A percentile compares a stretch with the other conserved stretches of the same genome.
phyloP scores from a whole-genome alignment of 2,113 vertebrate genomes.

The Anoura caudifer region DNA sequence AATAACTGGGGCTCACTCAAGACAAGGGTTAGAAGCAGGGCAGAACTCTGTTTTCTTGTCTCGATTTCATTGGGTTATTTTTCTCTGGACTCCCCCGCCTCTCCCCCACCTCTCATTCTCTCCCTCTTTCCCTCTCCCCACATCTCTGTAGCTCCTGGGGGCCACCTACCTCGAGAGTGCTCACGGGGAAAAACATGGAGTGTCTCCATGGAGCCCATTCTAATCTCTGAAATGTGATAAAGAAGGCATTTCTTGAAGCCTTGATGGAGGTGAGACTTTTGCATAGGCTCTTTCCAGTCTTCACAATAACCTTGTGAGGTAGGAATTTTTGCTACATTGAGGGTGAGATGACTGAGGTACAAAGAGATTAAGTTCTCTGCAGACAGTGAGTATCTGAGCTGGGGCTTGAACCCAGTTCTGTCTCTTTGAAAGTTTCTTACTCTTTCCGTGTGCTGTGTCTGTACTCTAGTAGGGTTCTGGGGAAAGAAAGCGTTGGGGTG shows the following conservation, averaged over 20 bases:
- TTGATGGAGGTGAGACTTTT: neutral
- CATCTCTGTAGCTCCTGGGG: neutral
- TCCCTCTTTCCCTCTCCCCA: neutral
- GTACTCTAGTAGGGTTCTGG: neutral
- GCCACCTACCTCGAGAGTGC: neutral
- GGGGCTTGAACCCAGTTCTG: neutral
- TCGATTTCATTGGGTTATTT: constrained; percentile 34
- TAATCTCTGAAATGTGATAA: neutral
- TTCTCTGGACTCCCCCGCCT: neutral
- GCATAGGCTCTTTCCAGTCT: neutral
- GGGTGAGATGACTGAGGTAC: neutral
- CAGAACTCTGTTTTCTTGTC: constrained; percentile 31
- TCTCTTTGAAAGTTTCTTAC: neutral
- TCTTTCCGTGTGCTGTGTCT: neutral
- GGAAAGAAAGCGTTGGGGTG: neutral
- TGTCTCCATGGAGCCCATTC: neutral
- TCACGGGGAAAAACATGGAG: neutral
- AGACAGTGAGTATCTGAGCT: neutral
- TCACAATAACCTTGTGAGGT: neutral
- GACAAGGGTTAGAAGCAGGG: constrained; percentile 34
- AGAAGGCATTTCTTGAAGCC: neutral
- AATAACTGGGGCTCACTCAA: neutral
- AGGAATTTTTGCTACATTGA: neutral
- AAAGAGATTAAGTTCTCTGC: neutral
- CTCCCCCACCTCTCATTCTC: neutral